Conservation (phyloP, 2,888 invertebrate genomes). For the Drosophila merina region DNA sequence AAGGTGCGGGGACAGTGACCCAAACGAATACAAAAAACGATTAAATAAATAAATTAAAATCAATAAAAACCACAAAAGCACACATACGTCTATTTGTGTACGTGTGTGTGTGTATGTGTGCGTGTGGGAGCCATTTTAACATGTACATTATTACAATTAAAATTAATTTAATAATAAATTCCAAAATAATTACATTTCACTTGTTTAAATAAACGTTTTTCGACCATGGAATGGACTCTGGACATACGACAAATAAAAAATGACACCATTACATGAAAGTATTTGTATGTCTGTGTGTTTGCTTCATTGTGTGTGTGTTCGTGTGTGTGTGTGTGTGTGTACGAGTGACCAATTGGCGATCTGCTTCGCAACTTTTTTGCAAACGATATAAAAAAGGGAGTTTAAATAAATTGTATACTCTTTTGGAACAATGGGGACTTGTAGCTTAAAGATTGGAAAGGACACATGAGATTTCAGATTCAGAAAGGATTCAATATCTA, state of each 20-base stretch:
- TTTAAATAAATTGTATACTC: constrained; percentile 34
- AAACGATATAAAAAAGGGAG: constrained; percentile 31
- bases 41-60: constrained; percentile 79
- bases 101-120: constrained; percentile 23
- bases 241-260: constrained; percentile 12
- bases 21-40: constrained; percentile 35
- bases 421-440: neutral
- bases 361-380: constrained; percentile 33
- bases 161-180: constrained; percentile 82
- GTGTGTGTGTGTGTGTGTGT: constrained; percentile 20
- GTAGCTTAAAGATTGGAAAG: neutral
- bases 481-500: neutral
- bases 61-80: constrained; percentile 71
- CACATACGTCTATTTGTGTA: constrained; percentile 23
- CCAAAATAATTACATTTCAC: constrained; percentile 80
- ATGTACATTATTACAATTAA: constrained; percentile 80
- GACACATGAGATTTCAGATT: too few species aligned
- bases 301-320: neutral
- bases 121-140: constrained; percentile 58
- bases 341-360: constrained; percentile 46
- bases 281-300: constrained; percentile 14
- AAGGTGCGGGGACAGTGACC: constrained; percentile 11
- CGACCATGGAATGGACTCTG: constrained; percentile 37
- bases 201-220: constrained; percentile 72
- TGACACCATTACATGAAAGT: constrained; percentile 29